Base-by-base conservation (phyloP, 2,113 vertebrate genomes). In the Ornithorhynchus anatinus region DNA sequence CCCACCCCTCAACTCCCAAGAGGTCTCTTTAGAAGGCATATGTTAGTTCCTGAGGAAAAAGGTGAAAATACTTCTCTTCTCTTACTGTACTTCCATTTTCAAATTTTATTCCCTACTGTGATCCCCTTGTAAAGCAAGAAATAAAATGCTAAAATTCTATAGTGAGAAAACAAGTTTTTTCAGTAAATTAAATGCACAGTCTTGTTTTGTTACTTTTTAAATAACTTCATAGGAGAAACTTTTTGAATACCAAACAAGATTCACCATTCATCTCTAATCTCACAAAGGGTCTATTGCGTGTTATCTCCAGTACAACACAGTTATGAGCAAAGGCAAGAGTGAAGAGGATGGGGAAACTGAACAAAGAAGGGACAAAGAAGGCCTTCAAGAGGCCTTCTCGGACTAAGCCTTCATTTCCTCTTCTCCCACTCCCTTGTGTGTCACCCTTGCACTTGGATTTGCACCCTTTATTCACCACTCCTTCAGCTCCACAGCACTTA, bases 241-340 rank as follows among this genome's bases (percentile, higher is more conserved):
- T 80, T 68, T 65, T 87, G 77, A 87, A 85, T 77, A 75, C 77
- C 81, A 64, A 83, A 72, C 67, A 65, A 62, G 51, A 57, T 48
- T 22, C 57, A 32, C 56, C 45, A 22, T 36, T 48, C 50, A 69
- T 44, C 72, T 19, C n/a, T n/a, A 64, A 60, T 75, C 45, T 43
- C 54, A 70, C 56, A 66, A 63, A 79, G 37, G 29, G 3, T 35
- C 50, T 35, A 36, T 2, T 65, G 53, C 45, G 43, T 40, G 57
- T 33, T 71, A 19, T 43, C n/a, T n/a, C n/a, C n/a, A n/a, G n/a
- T n/a, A n/a, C n/a, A n/a, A n/a, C n/a, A n/a, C n/a, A n/a, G n/a
- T n/a, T n/a, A n/a, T n/a, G n/a, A n/a, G n/a, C n/a, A n/a, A n/a
- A n/a, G n/a, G n/a, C n/a, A n/a, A n/a, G n/a, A n/a, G n/a, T n/a